Evolutionary conservation across 2,888 invertebrate species (phyloP).

Genomic region (Tenthredo amoena): DNA sequence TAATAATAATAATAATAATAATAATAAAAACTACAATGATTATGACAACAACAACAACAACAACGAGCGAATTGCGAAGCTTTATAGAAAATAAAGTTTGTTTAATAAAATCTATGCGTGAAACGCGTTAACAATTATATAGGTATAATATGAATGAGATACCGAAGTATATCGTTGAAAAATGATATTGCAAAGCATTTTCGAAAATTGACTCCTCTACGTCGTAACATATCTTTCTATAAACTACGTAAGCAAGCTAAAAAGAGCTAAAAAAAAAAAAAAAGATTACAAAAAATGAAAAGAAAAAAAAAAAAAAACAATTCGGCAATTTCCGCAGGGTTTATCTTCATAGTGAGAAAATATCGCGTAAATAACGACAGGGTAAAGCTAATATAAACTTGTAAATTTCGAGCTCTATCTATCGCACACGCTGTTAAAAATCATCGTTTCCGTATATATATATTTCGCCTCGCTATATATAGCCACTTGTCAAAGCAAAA

Average conservation of each 20-base stretch:
- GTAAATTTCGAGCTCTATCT: neutral
- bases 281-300: neutral
- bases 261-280: conserved; percentile 27
- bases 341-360: neutral
- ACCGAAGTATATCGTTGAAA: conserved; percentile 1
- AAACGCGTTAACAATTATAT: too few relatives aligned
- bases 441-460: neutral
- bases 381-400: neutral
- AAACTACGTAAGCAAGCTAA: conserved; percentile 55
- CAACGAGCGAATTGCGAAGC: conserved; percentile 35
- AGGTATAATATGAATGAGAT: neutral
- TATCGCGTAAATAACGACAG: neutral
- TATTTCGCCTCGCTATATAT: neutral
- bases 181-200: conserved; percentile 49
- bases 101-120: neutral
- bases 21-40: neutral
- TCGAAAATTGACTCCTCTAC: conserved; percentile 37
- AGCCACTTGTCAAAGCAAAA: conserved; percentile 5
- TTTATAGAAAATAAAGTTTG: conserved; percentile 13
- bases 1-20: neutral
- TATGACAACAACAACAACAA: conserved; percentile 20
- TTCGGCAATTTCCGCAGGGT: neutral
- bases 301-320: neutral
- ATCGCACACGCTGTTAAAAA: neutral
- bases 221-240: neutral